Percentiles rank a stretch among this genome's conserved stretches.
Conservation (phyloP, 2,113 vertebrate genomes). For the Melanostigma gelatinosum region DNA sequence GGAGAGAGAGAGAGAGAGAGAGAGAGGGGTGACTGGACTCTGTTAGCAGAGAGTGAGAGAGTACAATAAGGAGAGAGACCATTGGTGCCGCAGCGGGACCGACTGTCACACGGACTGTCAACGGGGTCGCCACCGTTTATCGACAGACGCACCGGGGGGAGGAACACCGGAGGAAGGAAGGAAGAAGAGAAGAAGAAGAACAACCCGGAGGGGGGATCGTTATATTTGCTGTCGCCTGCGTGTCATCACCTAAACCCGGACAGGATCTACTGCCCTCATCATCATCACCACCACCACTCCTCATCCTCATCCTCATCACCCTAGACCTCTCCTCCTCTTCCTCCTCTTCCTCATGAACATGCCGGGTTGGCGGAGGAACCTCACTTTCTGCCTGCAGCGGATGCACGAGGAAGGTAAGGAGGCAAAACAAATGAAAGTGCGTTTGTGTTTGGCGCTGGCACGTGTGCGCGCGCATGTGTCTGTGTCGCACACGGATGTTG, state of each 20-base stretch:
- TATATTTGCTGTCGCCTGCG: slow-evolving; percentile 24
- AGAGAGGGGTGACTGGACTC: slow-evolving; percentile 40
- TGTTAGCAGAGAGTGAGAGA: slow-evolving; percentile 12
- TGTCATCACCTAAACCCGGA: slow-evolving; percentile 53
- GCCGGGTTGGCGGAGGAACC: slow-evolving; percentile 78
- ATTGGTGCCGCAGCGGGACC: slow-evolving; percentile 73
- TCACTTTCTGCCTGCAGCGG: slow-evolving; percentile 79
- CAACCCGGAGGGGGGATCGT: neutral
- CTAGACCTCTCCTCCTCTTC: slow-evolving; percentile 35
- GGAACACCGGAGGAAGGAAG: neutral
- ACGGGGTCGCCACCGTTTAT: slow-evolving; percentile 54
- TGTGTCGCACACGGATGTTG: neutral
- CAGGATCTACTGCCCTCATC: slow-evolving; percentile 54
- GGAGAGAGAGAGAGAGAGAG: neutral
- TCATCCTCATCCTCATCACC: slow-evolving; percentile 16
- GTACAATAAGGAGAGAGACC: slow-evolving; percentile 1
- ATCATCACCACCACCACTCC: slow-evolving; percentile 28
- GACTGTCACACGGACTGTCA: slow-evolving; percentile 69
- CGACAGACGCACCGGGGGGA: slow-evolving; percentile 5
- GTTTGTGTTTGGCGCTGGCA: slow-evolving; percentile 5
- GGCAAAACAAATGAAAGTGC: slow-evolving; percentile 33
- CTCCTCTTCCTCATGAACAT: slow-evolving; percentile 57
- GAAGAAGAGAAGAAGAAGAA: neutral
- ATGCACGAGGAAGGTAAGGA: slow-evolving; percentile 78
- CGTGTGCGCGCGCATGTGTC: neutral